A percentile compares a stretch with the other conserved stretches of the same genome.
phyloP scores from a whole-genome alignment of 2,113 vertebrate genomes.

The Marmota flaviventris region DNA sequence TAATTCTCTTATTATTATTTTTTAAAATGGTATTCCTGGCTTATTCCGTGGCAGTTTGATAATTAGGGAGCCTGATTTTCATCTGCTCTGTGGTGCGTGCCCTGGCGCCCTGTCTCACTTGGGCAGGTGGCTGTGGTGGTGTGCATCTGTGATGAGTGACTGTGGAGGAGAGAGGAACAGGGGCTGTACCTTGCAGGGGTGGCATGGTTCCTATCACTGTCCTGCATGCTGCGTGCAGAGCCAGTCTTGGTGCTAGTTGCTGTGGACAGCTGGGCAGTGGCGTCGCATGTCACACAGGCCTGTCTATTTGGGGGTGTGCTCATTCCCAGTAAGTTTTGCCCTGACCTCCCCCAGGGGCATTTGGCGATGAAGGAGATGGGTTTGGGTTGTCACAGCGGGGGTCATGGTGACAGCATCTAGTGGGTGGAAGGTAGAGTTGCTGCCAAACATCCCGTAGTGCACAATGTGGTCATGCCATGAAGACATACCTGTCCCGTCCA shows the following conservation, averaged over 20 bases:
- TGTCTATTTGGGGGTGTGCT: background rate
- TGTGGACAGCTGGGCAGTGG: background rate
- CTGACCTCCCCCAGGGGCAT: background rate
- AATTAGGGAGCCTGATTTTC: conserved; percentile 66
- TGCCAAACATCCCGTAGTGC: background rate
- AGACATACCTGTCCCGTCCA: too few species aligned
- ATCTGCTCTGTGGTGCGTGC: conserved; percentile 51
- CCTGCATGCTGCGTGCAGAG: background rate
- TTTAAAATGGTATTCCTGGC: background rate
- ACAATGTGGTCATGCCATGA: background rate
- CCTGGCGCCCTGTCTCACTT: background rate
- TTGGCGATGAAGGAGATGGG: background rate
- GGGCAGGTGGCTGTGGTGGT: background rate
- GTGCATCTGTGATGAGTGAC: background rate
- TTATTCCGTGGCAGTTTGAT: conserved; percentile 63
- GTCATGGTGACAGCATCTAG: too few species aligned
- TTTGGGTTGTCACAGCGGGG: background rate
- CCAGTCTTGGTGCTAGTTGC: fast-evolving
- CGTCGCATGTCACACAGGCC: background rate
- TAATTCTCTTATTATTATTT: conserved; percentile 45
- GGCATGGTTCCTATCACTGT: background rate
- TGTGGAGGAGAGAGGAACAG: background rate
- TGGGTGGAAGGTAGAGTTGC: background rate
- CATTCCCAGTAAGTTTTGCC: fast-evolving
- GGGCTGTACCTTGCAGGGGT: background rate